Evolutionary conservation across 2,797 vertebrate genomes (phyloP).

Genomic region (Pelodytes ibericus): DNA sequence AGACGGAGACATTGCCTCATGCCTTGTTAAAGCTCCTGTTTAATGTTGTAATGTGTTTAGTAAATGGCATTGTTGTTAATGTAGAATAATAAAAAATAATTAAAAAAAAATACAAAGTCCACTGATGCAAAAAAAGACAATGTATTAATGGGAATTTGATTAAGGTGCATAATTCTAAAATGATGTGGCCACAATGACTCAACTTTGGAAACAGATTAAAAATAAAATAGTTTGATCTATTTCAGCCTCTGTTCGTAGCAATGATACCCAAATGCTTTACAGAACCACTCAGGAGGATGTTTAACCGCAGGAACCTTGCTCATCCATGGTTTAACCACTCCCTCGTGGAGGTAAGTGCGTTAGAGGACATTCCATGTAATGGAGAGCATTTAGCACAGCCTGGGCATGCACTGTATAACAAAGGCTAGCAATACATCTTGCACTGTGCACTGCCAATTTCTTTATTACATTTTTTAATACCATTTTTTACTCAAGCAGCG

Average conservation of each 20-base stretch:
- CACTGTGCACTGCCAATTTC: constrained; percentile 15
- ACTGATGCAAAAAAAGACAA: neutral
- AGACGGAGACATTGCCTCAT: no score
- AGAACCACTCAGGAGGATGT: neutral
- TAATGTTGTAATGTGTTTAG: no score
- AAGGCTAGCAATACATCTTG: neutral
- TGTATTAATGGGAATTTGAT: neutral
- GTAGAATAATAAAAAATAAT: neutral
- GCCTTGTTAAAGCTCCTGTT: no score
- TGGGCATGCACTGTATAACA: neutral
- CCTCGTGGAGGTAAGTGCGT: neutral
- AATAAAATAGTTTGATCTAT: neutral
- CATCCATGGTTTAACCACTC: neutral
- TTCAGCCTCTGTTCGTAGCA: neutral
- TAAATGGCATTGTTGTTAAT: neutral
- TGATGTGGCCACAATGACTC: neutral
- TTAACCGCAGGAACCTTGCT: neutral
- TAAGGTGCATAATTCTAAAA: neutral
- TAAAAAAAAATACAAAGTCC: neutral
- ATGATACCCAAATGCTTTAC: neutral
- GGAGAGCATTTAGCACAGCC: neutral
- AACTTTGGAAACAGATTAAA: neutral
- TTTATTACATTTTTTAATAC: constrained; percentile 37
- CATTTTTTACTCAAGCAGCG: constrained; percentile 24
- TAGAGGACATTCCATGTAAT: neutral